These are phyloP conservation scores for Kradibia gibbosae DNA, from an alignment of 1,140 invertebrate species.

Conservation along the genomic window DNA sequence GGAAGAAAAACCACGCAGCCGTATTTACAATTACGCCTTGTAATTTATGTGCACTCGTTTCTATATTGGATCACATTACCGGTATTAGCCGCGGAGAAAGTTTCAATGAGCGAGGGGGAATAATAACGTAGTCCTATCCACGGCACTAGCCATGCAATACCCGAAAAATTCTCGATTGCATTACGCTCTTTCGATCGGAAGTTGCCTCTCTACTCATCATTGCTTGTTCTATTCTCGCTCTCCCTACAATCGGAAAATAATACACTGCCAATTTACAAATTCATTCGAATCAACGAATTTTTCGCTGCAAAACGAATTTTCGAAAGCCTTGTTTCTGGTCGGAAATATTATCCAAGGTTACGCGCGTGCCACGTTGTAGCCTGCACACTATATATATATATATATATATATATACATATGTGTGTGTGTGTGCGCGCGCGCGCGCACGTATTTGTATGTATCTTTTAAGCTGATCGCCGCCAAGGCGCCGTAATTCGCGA, in stretches of 20 bases:
- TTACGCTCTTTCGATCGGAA: too few relatives aligned
- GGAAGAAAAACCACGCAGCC: too few relatives aligned
- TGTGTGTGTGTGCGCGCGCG: too few relatives aligned
- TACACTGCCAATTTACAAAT: background rate
- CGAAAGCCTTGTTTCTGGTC: background rate
- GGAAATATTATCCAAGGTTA: background rate
- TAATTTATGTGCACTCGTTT: conserved; percentile 27
- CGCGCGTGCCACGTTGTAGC: background rate
- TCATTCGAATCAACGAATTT: conserved; percentile 10
- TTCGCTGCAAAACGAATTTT: too few relatives aligned
- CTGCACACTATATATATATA: background rate
- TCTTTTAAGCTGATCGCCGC: too few relatives aligned
- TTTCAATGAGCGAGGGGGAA: background rate
- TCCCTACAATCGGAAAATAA: background rate
- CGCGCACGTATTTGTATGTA: background rate
- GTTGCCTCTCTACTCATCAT: background rate
- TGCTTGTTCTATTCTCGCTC: background rate
- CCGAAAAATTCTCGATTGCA: conserved; percentile 25
- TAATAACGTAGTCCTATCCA: background rate
- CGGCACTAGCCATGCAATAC: too few relatives aligned
- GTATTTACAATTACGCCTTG: background rate
- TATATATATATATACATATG: too few relatives aligned
- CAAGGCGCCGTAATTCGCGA: background rate
- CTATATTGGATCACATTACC: conserved; percentile 16
- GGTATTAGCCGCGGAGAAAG: conserved; percentile 13